These are phyloP conservation scores for Camptogramma bilineatum DNA, from an alignment of 2,888 invertebrate species.

Conservation along the genomic window DNA sequence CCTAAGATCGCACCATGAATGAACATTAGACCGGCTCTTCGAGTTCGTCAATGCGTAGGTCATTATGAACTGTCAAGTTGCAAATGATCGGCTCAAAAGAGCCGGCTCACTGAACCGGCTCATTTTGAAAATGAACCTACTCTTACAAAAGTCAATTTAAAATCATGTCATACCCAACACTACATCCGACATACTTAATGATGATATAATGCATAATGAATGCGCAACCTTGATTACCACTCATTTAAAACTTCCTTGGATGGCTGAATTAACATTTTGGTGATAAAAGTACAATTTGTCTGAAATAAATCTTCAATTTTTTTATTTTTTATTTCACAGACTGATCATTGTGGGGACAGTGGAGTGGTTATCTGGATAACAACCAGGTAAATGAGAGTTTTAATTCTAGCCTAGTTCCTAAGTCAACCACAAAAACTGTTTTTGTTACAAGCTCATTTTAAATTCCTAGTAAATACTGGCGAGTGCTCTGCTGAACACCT, in stretches of 20 bases:
- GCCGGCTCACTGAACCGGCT: too few relatives aligned
- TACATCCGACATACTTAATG: constrained; percentile 58
- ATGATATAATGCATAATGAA: constrained; percentile 83
- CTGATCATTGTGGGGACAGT: not conserved
- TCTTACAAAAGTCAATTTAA: too few relatives aligned
- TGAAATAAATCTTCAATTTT: constrained; percentile 11
- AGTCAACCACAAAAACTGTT: not conserved
- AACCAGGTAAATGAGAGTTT: constrained; percentile 17
- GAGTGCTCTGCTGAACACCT: too few relatives aligned
- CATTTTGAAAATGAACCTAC: too few relatives aligned
- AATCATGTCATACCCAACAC: too few relatives aligned
- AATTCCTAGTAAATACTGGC: too few relatives aligned
- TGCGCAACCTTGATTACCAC: constrained; percentile 84
- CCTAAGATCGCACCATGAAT: too few relatives aligned
- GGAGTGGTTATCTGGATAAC: not conserved
- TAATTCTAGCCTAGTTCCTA: not conserved
- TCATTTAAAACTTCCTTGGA: constrained; percentile 85
- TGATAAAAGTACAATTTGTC: not conserved
- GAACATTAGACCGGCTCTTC: too few relatives aligned
- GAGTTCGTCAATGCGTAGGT: too few relatives aligned
- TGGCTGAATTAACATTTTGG: constrained; percentile 68
- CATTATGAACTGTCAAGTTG: too few relatives aligned
- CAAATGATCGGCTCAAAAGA: too few relatives aligned
- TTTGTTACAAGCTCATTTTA: not conserved
- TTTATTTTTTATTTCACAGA: constrained; percentile 33